Evolutionary conservation across 2,113 vertebrate species (phyloP).

Genomic region (Mus pahari): DNA sequence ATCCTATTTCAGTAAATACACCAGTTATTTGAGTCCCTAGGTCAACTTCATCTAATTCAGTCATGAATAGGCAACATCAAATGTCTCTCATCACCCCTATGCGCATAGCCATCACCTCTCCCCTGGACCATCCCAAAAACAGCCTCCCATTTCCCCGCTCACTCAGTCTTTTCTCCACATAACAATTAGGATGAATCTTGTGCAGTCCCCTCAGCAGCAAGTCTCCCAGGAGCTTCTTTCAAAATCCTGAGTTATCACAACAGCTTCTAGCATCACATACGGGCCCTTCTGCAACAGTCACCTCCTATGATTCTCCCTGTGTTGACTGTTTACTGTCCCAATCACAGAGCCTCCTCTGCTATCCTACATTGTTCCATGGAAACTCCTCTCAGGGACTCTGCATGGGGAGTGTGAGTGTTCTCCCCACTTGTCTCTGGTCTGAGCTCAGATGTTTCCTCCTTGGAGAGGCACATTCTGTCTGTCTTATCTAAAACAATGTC

Average conservation of each 20-base stretch:
- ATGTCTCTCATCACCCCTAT: not conserved
- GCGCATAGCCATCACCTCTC: not conserved
- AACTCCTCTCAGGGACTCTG: not conserved
- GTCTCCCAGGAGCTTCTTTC: not conserved
- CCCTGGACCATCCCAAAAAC: fast-evolving
- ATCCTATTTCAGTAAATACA: not conserved
- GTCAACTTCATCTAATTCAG: not conserved
- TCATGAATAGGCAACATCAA: not conserved
- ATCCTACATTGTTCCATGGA: not conserved
- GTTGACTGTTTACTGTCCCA: not conserved
- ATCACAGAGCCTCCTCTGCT: not conserved
- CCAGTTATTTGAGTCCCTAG: not conserved
- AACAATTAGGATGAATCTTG: not conserved
- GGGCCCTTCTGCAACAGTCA: not conserved
- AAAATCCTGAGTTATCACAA: not conserved
- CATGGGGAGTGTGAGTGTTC: not conserved
- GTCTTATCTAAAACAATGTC: not conserved
- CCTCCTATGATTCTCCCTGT: not conserved
- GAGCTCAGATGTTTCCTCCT: not conserved
- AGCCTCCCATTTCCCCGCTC: not conserved
- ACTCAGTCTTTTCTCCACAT: not conserved
- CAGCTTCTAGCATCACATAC: not conserved
- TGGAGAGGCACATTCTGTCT: not conserved
- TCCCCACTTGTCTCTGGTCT: not conserved
- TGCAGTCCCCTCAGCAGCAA: fast-evolving